Conservation (phyloP, 2,113 vertebrate species). For the Phainopepla nitens region DNA sequence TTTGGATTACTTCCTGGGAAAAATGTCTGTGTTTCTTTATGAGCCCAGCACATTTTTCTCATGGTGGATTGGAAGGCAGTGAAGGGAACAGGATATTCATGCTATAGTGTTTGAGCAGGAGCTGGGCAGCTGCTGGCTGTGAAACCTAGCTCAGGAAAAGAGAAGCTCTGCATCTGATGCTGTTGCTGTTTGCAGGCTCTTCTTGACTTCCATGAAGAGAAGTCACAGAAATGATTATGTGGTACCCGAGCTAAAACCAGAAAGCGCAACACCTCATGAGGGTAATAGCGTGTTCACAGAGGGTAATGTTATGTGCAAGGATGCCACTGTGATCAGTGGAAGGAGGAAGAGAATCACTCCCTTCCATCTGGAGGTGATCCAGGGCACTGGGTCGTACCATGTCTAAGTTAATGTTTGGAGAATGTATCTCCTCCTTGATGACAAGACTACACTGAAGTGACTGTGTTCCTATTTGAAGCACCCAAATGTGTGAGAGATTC, state of each 20-base stretch:
- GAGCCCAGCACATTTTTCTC: background rate
- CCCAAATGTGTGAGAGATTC: background rate
- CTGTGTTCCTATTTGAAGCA: background rate
- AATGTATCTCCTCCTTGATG: background rate
- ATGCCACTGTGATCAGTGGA: background rate
- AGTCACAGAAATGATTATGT: background rate
- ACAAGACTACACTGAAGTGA: background rate
- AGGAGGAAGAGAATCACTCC: background rate
- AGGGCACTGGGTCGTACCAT: background rate
- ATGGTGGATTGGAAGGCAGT: background rate
- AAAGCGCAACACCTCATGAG: rapidly evolving
- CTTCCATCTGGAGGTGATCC: background rate
- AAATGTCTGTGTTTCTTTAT: background rate
- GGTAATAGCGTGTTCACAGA: background rate
- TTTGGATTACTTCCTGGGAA: background rate
- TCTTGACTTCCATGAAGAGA: background rate
- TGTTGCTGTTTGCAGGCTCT: background rate
- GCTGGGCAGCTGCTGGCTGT: background rate
- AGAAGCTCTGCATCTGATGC: conserved; percentile 6
- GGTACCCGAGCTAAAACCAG: background rate
- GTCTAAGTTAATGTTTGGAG: background rate
- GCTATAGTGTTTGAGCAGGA: background rate
- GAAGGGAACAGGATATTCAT: background rate
- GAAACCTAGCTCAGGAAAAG: background rate
- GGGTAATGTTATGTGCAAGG: background rate